Base-by-base conservation (phyloP, 2,113 vertebrate species). In the Scolopax mira region DNA sequence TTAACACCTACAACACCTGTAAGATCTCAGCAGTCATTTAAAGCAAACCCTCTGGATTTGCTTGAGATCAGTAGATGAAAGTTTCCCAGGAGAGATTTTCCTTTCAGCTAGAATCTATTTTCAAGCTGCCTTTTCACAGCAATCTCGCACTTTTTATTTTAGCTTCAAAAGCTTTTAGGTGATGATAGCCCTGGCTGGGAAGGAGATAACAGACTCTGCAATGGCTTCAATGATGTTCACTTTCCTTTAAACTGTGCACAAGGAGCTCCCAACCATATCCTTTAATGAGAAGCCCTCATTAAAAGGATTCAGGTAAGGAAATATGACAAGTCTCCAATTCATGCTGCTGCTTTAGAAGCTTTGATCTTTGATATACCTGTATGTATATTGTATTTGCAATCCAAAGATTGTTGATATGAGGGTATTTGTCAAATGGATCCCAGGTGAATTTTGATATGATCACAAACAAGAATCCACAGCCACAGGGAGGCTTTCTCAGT, bases 71-170 rank as follows among this genome's bases (percentile, higher is more conserved):
- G 74, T 5, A 89, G 71, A 73, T 44, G 46, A 87, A 93, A 69
- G 78, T 60, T 85, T 55, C 79, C 82, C 51, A 30, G 67, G 18
- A 85, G 74, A 93, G 28, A n/a, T 85, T 91, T 85, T 30, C 30
- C 62, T 74, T 94, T 94, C 60, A 77, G 57, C 30, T 82, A 72
- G 54, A 77, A 87, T 70, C 87, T 94, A 27, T 94, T 95, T 94
- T 79, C 88, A 86, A 88, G 69, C 28, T 88, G 58, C 54, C 37
- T 94, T 94, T 89, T 83, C 71, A 39, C 62, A 88, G 88, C 88
- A 78, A 73, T 93, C 85, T 73, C 13, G 1, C 88, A 33, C 79
- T 94, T 80, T 93, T 94, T 73, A 70, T 89, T 96, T 93, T 24
- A 82, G 60, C 55, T 85, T 83, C 64, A 80, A 83, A 91, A 88